Percentiles rank a stretch among this genome's conserved stretches.
Conservation (phyloP, 2,113 vertebrate species). For the Charadrius vociferus region DNA sequence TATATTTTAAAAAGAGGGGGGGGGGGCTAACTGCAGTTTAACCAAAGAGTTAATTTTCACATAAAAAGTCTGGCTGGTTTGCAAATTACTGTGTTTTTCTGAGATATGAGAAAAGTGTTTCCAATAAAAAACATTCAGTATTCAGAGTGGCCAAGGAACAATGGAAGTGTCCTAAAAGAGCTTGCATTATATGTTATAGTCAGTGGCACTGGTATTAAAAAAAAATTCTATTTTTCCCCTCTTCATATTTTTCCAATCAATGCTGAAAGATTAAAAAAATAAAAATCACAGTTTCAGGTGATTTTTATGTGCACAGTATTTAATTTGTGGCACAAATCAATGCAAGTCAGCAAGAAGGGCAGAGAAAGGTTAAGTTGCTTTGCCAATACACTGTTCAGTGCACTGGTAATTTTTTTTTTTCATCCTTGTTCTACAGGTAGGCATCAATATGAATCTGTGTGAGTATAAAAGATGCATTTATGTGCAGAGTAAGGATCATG, state of each 20-base stretch:
- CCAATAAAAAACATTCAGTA: neutral
- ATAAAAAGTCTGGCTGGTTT: neutral
- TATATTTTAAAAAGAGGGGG: neutral
- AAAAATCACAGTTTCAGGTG: neutral
- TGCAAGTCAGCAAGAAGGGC: neutral
- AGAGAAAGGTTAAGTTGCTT: neutral
- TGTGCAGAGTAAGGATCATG: neutral
- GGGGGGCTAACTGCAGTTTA: neutral
- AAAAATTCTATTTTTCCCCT: neutral
- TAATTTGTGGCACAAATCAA: neutral
- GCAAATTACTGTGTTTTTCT: neutral
- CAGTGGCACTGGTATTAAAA: neutral
- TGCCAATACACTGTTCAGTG: neutral
- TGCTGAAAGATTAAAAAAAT: neutral
- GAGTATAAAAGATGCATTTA: neutral
- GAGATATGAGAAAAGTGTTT: neutral
- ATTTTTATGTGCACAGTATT: neutral
- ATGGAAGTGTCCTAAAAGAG: neutral
- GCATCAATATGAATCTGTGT: neutral
- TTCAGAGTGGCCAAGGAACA: neutral
- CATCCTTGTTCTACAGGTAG: neutral
- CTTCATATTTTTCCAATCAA: neutral
- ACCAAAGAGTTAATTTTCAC: neutral
- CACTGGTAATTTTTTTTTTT: neutral
- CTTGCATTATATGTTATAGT: neutral